Evolutionary conservation across 1,140 invertebrate species (phyloP).

Genomic region (Panagrolaimus sp.): DNA sequence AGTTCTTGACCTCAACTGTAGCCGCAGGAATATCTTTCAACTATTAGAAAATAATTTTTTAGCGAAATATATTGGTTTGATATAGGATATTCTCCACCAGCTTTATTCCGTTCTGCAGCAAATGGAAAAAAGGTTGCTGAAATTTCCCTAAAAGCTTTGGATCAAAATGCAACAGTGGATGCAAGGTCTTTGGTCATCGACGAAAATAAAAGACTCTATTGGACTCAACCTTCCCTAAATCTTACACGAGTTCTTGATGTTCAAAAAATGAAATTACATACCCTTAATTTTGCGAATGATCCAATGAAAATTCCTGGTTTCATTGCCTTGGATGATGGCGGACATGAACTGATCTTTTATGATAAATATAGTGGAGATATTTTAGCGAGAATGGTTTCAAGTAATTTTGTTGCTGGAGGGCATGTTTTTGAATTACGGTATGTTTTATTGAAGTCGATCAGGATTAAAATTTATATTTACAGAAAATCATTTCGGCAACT

Average conservation of each 20-base stretch:
- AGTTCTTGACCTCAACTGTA: constrained; percentile 4
- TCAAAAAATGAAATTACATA: neutral
- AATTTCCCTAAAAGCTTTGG: neutral
- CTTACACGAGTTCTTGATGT: neutral
- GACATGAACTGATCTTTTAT: constrained; percentile 20
- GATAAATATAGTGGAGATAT: constrained; percentile 14
- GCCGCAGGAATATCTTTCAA: too few relatives aligned
- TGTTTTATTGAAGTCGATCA: neutral
- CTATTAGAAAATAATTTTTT: too few relatives aligned
- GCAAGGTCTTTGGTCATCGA: constrained; percentile 16
- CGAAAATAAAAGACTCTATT: constrained; percentile 4
- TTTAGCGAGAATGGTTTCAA: constrained; percentile 8
- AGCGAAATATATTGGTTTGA: constrained; percentile 26
- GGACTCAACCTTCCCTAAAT: constrained; percentile 16
- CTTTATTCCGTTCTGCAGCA: constrained; percentile 13
- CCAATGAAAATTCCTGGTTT: neutral
- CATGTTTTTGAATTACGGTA: neutral
- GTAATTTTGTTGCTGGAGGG: constrained; percentile 10
- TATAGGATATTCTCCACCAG: constrained; percentile 14
- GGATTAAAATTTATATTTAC: too few relatives aligned
- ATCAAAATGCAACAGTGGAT: constrained; percentile 13
- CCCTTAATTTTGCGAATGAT: neutral
- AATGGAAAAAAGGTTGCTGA: constrained; percentile 20
- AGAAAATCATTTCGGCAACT: neutral
- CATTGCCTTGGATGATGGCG: constrained; percentile 11